phyloP scores from a whole-genome alignment of 2,888 invertebrate genomes.

The Leucoma salicis region DNA sequence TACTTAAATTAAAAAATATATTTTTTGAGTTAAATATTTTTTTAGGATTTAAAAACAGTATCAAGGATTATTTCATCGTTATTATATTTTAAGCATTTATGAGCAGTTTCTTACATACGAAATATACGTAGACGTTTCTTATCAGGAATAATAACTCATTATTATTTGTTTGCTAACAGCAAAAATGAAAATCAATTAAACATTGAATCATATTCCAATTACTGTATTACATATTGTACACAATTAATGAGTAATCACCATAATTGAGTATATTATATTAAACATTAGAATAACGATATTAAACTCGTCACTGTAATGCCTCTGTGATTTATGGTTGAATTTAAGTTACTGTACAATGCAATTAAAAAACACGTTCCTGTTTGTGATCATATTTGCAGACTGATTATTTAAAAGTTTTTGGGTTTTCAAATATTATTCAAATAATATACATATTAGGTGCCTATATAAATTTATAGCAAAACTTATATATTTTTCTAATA shows the following conservation, averaged over 20 bases:
- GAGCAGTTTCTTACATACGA: too few relatives aligned
- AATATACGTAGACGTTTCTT: not conserved
- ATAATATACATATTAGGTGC: too few relatives aligned
- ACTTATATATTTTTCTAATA: too few relatives aligned
- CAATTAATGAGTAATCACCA: constrained; percentile 2
- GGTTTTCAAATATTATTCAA: too few relatives aligned
- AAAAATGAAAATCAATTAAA: constrained; percentile 13
- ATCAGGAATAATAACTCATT: not conserved
- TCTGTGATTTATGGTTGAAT: not conserved
- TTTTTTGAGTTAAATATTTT: too few relatives aligned
- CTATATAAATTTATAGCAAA: too few relatives aligned
- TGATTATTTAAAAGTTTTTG: too few relatives aligned
- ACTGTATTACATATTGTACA: constrained; percentile 14
- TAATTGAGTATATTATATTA: not conserved
- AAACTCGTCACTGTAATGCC: not conserved
- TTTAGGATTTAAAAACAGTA: too few relatives aligned
- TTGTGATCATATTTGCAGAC: too few relatives aligned
- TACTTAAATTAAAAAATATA: constrained; percentile 1
- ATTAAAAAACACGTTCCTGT: not conserved
- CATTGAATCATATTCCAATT: constrained; percentile 26
- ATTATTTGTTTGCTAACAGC: not conserved
- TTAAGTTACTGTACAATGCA: not conserved
- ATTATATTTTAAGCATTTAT: too few relatives aligned
- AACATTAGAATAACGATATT: not conserved
- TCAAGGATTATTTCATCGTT: too few relatives aligned